Evolutionary conservation across 2,888 invertebrate genomes (phyloP).

Genomic region (Hydrotaea diabolus): DNA sequence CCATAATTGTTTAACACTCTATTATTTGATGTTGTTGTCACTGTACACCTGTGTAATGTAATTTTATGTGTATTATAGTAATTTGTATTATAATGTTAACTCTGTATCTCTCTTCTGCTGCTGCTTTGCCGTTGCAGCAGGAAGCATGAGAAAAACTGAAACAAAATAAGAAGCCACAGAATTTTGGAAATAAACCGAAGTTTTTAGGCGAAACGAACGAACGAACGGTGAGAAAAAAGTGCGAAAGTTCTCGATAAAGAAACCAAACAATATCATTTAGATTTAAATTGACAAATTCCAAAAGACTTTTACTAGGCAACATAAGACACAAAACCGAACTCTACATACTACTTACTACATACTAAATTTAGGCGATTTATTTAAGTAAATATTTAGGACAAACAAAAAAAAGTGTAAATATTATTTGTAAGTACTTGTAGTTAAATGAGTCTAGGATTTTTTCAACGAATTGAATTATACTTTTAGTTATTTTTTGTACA

Average conservation of each 20-base stretch:
- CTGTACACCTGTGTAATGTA: slow-evolving; percentile 28
- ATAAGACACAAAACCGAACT: neutral
- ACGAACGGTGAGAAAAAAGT: neutral
- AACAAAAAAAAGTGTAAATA: neutral
- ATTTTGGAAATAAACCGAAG: neutral
- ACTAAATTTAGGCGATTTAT: neutral
- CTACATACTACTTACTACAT: neutral
- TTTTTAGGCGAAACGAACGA: too few relatives aligned
- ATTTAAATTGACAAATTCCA: slow-evolving; percentile 29
- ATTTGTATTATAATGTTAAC: slow-evolving; percentile 32
- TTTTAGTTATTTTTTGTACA: neutral
- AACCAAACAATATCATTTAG: slow-evolving; percentile 17
- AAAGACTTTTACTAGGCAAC: slow-evolving; percentile 31
- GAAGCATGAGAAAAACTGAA: neutral
- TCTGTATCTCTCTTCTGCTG: slow-evolving; percentile 14
- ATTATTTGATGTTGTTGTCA: slow-evolving; percentile 4
- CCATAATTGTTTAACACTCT: slow-evolving; percentile 9
- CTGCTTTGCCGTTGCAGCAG: neutral
- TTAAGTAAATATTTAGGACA: neutral
- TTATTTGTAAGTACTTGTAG: neutral
- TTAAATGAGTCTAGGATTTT: neutral
- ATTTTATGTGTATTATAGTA: slow-evolving; percentile 23
- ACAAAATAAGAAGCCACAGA: neutral
- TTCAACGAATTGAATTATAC: too few relatives aligned
- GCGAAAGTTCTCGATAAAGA: neutral